Percentiles rank a stretch among this genome's conserved stretches.
Evolutionary conservation across 2,888 invertebrate species (phyloP).

Genomic region (Epinotia nisella): DNA sequence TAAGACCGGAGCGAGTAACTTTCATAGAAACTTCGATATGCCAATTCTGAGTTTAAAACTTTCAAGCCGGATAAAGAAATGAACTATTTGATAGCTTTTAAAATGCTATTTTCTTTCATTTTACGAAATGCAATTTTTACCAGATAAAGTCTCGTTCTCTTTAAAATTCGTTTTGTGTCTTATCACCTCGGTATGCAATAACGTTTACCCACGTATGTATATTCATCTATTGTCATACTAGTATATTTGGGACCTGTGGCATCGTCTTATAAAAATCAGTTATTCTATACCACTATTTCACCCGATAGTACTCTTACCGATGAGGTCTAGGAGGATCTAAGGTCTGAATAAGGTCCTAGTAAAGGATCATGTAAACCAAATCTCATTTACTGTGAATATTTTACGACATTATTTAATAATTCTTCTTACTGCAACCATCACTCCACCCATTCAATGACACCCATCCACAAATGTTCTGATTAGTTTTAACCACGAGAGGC

Average conservation of each 20-base stretch:
- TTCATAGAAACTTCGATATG: conserved; percentile 52
- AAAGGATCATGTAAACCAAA: neutral
- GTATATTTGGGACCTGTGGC: neutral
- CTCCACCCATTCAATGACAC: neutral
- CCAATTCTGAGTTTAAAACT: conserved; percentile 53
- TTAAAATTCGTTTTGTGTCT: neutral
- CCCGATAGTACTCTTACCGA: no score
- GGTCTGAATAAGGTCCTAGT: neutral
- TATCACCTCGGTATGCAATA: neutral
- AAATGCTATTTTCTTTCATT: conserved; percentile 27
- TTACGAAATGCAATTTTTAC: conserved; percentile 13
- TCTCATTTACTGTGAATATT: neutral
- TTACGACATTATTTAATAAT: neutral
- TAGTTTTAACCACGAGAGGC: neutral
- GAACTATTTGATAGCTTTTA: conserved; percentile 39
- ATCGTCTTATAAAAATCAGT: neutral
- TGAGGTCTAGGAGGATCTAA: no score
- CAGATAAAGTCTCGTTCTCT: neutral
- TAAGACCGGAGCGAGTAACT: conserved; percentile 44
- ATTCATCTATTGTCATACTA: neutral
- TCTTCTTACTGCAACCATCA: neutral
- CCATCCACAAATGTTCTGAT: neutral
- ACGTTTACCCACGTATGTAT: neutral
- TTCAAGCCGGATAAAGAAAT: conserved; percentile 50
- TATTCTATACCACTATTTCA: no score